phyloP scores from a whole-genome alignment of 1,140 invertebrate genomes.

The Temnothorax longispinosus region DNA sequence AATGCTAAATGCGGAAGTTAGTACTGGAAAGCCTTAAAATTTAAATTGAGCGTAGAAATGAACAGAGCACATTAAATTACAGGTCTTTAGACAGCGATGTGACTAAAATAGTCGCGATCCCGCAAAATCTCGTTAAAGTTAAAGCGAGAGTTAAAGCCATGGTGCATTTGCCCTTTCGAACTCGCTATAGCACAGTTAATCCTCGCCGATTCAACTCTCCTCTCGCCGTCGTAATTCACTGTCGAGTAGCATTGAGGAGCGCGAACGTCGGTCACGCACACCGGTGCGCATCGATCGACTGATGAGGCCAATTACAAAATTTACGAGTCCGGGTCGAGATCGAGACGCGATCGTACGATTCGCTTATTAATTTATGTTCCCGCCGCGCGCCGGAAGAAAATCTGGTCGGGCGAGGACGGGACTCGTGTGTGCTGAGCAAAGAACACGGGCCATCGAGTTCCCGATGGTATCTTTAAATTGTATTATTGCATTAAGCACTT shows the following conservation, averaged over 20 bases:
- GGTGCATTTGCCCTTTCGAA: constrained; percentile 27
- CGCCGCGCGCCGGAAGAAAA: constrained; percentile 54
- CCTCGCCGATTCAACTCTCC: background rate
- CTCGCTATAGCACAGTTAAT: constrained; percentile 2
- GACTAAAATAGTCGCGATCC: background rate
- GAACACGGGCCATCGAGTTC: constrained; percentile 72
- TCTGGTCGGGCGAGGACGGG: constrained; percentile 40
- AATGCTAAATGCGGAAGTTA: background rate
- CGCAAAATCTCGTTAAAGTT: constrained; percentile 36
- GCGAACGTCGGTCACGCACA: constrained; percentile 2
- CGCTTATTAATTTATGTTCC: constrained; percentile 71
- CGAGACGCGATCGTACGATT: background rate
- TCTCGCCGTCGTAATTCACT: constrained; percentile 8
- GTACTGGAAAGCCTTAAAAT: background rate
- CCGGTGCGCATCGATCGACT: background rate
- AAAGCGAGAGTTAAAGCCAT: constrained; percentile 38
- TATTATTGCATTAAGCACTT: constrained; percentile 84
- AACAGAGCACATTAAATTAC: background rate
- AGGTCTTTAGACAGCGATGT: background rate
- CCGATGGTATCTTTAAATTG: constrained; percentile 83
- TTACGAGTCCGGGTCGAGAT: background rate
- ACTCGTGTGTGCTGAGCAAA: constrained; percentile 57
- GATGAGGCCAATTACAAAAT: constrained; percentile 50
- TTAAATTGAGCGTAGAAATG: constrained; percentile 28
- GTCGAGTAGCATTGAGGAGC: background rate